Evolutionary conservation across 2,797 vertebrate species (phyloP).

Genomic region (Limnodromus scolopaceus): DNA sequence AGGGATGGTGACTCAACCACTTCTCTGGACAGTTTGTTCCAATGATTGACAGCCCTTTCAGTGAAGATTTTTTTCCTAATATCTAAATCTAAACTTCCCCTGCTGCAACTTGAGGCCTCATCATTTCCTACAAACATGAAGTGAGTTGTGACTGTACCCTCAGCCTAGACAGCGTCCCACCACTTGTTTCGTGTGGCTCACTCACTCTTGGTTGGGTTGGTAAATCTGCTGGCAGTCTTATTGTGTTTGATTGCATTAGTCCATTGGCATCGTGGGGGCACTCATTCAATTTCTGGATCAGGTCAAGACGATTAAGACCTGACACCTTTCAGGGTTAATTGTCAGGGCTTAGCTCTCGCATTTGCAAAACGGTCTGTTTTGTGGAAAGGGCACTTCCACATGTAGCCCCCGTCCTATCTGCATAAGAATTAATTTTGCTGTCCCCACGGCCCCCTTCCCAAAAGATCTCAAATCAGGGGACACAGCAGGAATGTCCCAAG

Average conservation of each 20-base stretch:
- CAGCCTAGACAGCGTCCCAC: background rate
- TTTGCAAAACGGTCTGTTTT: background rate
- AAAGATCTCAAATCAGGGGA: background rate
- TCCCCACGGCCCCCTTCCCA: background rate
- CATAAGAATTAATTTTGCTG: background rate
- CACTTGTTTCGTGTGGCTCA: accelerated
- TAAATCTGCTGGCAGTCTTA: background rate
- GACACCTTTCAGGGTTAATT: background rate
- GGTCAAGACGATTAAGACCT: background rate
- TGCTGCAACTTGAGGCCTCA: background rate
- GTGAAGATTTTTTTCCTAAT: background rate
- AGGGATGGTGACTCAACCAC: background rate
- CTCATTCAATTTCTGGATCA: background rate
- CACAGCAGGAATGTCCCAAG: background rate
- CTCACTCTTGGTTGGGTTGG: background rate
- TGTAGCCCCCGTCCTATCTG: background rate
- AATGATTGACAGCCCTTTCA: background rate
- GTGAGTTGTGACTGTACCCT: background rate
- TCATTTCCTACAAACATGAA: background rate
- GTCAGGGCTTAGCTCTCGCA: background rate
- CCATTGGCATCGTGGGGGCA: background rate
- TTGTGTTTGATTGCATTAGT: background rate
- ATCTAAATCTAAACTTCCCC: background rate
- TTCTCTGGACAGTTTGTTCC: background rate
- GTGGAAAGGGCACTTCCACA: background rate